These are phyloP conservation scores for Chlorospingus flavigularis DNA, from an alignment of 2,797 vertebrate genomes.

Conservation along the genomic window DNA sequence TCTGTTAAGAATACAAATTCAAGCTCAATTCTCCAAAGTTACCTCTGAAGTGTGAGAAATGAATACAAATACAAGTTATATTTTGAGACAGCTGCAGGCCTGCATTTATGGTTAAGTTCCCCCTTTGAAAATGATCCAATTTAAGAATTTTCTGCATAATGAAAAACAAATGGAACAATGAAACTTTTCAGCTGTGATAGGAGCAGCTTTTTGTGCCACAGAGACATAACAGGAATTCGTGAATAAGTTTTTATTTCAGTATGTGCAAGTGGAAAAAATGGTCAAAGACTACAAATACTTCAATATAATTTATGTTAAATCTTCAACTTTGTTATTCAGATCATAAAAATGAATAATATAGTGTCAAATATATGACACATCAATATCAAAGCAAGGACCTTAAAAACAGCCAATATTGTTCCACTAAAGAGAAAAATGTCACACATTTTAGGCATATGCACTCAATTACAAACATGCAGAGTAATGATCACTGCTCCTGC, in stretches of 20 bases:
- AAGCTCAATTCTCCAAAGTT: neutral
- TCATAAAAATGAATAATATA: neutral
- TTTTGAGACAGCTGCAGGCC: constrained; percentile 51
- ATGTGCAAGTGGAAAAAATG: neutral
- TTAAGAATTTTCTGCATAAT: constrained; percentile 64
- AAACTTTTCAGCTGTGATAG: constrained; percentile 32
- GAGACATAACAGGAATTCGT: constrained; percentile 7
- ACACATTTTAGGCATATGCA: neutral
- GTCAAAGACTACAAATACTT: neutral
- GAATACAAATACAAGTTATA: constrained; percentile 21
- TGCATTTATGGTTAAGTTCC: constrained; percentile 15
- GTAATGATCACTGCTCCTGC: neutral
- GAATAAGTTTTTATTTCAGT: neutral
- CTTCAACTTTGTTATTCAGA: neutral
- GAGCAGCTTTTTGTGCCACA: neutral
- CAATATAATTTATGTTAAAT: neutral
- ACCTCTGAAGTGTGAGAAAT: neutral
- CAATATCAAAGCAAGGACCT: neutral
- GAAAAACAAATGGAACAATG: constrained; percentile 65
- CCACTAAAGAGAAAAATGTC: neutral
- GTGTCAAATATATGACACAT: neutral
- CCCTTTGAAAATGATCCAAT: constrained; percentile 61
- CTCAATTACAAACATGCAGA: neutral
- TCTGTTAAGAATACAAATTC: neutral
- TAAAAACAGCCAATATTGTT: neutral